Evolutionary conservation across 2,113 vertebrate genomes (phyloP).

Genomic region (Rhodinocichla rosea): DNA sequence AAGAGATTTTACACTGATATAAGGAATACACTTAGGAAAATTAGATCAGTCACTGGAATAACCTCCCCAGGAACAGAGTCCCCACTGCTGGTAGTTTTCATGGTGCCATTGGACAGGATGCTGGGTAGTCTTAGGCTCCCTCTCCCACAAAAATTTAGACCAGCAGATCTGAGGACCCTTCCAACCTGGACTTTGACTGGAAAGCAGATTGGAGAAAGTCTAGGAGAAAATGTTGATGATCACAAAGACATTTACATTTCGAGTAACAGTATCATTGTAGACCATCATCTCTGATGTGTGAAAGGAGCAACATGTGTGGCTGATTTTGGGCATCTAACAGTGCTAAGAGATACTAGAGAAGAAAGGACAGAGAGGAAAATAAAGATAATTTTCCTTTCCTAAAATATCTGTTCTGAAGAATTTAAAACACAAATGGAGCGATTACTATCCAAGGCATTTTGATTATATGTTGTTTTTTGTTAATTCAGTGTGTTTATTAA

Average conservation of each 20-base stretch:
- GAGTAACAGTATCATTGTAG: neutral
- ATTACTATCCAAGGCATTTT: neutral
- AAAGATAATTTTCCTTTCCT: neutral
- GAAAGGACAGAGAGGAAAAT: neutral
- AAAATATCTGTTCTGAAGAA: neutral
- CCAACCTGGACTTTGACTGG: neutral
- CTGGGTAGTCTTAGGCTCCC: neutral
- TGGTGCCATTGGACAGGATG: rapidly evolving
- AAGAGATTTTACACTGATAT: neutral
- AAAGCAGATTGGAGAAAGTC: neutral
- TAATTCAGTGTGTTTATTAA: neutral
- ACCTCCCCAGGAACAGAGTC: neutral
- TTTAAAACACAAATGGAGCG: neutral
- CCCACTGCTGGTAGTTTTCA: neutral
- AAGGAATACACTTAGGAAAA: neutral
- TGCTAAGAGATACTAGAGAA: neutral
- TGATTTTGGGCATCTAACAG: neutral
- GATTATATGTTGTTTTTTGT: neutral
- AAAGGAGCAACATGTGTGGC: neutral
- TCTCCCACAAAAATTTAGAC: neutral
- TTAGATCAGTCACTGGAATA: neutral
- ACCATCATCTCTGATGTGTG: neutral
- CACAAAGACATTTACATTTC: neutral
- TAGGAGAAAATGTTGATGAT: neutral
- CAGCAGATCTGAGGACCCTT: neutral